Evolutionary conservation across 1,140 invertebrate genomes (phyloP).

Genomic region (Drosophila tropicalis): DNA sequence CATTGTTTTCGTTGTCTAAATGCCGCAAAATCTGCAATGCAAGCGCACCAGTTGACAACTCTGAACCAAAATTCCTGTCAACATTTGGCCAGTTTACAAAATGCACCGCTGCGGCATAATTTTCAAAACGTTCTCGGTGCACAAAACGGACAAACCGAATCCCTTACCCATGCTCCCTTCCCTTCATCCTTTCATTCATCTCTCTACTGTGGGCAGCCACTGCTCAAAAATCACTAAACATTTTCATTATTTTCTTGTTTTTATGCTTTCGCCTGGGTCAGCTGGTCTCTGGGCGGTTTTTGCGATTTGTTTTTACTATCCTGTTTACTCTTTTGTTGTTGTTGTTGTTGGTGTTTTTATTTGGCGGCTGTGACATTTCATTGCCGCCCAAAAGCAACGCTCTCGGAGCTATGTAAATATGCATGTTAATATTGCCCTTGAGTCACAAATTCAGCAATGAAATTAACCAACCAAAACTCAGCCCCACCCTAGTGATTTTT

Average conservation of each 20-base stretch:
- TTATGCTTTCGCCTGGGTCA: slow-evolving; percentile 33
- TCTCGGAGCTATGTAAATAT: slow-evolving; percentile 66
- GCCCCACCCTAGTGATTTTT: slow-evolving; percentile 8
- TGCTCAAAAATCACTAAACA: slow-evolving; percentile 58
- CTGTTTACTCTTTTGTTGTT: slow-evolving; percentile 45
- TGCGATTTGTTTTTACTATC: slow-evolving; percentile 68
- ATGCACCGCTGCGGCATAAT: slow-evolving; percentile 69
- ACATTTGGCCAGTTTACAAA: slow-evolving; percentile 47
- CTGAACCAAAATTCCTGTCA: slow-evolving; percentile 39
- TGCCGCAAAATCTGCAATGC: slow-evolving; percentile 74
- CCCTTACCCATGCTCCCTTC: background rate
- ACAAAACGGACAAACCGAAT: slow-evolving; percentile 13
- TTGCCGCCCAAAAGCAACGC: slow-evolving; percentile 21
- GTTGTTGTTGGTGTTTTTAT: slow-evolving; percentile 52
- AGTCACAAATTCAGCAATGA: slow-evolving; percentile 76
- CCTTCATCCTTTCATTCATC: too few relatives aligned
- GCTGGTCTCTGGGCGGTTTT: slow-evolving; percentile 22
- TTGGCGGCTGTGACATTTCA: slow-evolving; percentile 68
- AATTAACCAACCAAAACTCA: slow-evolving; percentile 57
- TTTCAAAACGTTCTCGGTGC: slow-evolving; percentile 52
- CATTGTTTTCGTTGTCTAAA: slow-evolving; percentile 70
- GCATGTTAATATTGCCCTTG: slow-evolving; percentile 80
- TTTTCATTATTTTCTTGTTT: slow-evolving; percentile 59
- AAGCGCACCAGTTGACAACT: slow-evolving; percentile 51
- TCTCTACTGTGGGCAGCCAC: slow-evolving; percentile 23